Conservation (phyloP, 2,888 invertebrate species). For the Heterodera filipjevi region DNA sequence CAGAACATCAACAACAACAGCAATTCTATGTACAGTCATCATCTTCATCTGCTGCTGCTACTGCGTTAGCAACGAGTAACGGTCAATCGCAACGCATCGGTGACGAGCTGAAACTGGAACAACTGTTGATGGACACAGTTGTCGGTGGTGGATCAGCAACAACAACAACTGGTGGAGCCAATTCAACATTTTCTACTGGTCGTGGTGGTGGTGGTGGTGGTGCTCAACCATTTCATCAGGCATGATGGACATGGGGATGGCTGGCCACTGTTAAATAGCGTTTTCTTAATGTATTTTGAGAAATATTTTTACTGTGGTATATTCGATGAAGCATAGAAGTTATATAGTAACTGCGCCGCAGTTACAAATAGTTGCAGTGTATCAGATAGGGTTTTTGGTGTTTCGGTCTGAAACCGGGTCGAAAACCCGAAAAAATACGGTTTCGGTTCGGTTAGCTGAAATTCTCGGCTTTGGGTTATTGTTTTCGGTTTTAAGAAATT, state of each 20-base stretch:
- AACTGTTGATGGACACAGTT: neutral
- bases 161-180: neutral
- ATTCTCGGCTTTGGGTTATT: no score
- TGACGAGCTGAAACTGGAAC: neutral
- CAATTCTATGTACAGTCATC: constrained; percentile 4
- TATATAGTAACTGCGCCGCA: no score
- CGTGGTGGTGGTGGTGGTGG: neutral
- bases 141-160: neutral
- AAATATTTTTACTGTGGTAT: no score
- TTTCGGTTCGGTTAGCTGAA: no score
- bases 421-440: no score
- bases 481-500: neutral
- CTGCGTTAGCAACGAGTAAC: neutral
- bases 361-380: no score
- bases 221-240: neutral
- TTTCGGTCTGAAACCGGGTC: no score
- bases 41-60: neutral
- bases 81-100: neutral
- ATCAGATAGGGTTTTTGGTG: no score
- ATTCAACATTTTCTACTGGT: no score
- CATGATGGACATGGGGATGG: neutral
- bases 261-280: no score
- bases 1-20: neutral
- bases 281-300: no score
- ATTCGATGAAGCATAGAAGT: no score